Conservation (phyloP, 2,888 invertebrate genomes). For the Agrotis exclamationis region DNA sequence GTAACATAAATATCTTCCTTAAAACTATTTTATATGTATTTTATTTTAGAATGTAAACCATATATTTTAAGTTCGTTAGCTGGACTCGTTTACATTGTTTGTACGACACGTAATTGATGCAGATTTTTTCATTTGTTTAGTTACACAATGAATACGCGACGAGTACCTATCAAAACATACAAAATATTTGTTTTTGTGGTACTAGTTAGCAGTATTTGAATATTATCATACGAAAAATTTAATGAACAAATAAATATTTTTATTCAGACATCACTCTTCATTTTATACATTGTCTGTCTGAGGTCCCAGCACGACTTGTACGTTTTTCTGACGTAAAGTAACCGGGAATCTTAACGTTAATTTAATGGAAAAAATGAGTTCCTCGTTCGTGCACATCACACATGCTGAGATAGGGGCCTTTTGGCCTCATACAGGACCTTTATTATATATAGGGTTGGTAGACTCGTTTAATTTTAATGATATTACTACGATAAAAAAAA, state of each 20-base stretch:
- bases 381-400: too few species aligned
- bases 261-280: neutral
- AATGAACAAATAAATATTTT: neutral
- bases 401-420: too few species aligned
- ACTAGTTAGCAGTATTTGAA: conserved; percentile 5
- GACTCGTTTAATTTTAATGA: too few species aligned
- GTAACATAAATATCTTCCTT: too few species aligned
- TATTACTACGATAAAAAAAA: too few species aligned
- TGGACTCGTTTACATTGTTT: conserved; percentile 28
- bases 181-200: conserved; percentile 17
- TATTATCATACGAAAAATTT: neutral
- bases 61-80: conserved; percentile 48
- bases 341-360: too few species aligned
- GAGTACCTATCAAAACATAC: conserved; percentile 2
- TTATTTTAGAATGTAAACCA: neutral
- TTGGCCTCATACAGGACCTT: too few species aligned
- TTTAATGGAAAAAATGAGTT: too few species aligned
- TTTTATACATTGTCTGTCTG: neutral
- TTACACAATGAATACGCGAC: conserved; percentile 7
- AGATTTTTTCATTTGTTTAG: conserved; percentile 24
- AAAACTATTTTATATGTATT: too few species aligned
- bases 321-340: too few species aligned
- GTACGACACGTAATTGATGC: conserved; percentile 22
- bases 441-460: too few species aligned
- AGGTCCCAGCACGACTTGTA: too few species aligned